Base-by-base conservation (phyloP, 2,888 invertebrate genomes). In the Orchesellides sinensis region DNA sequence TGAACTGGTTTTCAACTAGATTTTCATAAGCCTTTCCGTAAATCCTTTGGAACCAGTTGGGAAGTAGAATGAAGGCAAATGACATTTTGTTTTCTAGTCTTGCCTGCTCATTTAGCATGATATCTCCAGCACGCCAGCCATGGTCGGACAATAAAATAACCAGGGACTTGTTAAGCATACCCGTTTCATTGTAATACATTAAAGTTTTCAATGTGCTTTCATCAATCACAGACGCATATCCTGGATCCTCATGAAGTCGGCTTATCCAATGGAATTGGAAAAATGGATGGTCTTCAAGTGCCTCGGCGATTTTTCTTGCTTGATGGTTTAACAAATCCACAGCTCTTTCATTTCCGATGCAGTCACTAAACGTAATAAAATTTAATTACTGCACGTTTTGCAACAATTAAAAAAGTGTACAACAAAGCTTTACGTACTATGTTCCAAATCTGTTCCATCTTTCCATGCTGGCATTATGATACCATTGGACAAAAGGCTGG, bases 81-180 rank as follows among this genome's bases (percentile, higher is more conserved):
- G 83, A 61, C 29, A 81, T 59, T 29, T 66, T 66, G 17, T 86
- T 86, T 45, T 88, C 88, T 10, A 86, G 27, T 74, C 81, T 78
- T 0, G 90, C 91, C n/a, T 90, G 89, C 79, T 89, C 89, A 0
- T 90, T 89, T 32, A 88, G 86, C 69, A 90, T 86, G 25, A 90
- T 89, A 47, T 86, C 84, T 6, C 90, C 91, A 68, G 90, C 90
- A 32, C 91, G 87, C 86, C 90, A 90, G 1, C 91, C 91, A 79
- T 91, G 91, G 80, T 91, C 91, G 84, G 90, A 90, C 82, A 90
- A 61, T 25, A 89, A 82, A 19, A 89, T 72, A 0, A 89, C 61
- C 10, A 89, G 70, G 17, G 89, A 89, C 25, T 86, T 84, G 32
- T 89, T 88, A 19, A 88, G 70, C 1, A 86, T 85, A 2, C 87